A percentile compares a stretch with the other conserved stretches of the same genome.
phyloP scores from a whole-genome alignment of 1,140 invertebrate genomes.

The Drosophila ohnishii region DNA sequence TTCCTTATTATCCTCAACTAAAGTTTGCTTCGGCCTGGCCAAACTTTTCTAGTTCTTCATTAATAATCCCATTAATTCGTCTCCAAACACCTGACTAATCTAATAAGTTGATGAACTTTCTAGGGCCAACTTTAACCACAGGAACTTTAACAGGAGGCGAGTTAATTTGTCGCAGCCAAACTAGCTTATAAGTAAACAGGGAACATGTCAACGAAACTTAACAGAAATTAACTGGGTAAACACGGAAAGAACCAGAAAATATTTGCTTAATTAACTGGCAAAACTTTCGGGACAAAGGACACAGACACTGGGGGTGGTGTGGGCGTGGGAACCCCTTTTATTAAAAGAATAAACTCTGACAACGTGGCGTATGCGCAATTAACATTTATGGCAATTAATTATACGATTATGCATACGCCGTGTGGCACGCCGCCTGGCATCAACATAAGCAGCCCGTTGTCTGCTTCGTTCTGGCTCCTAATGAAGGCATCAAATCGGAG shows the following conservation, averaged over 20 bases:
- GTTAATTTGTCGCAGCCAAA: conserved; percentile 39
- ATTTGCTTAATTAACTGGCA: conserved; percentile 81
- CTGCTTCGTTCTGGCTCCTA: conserved; percentile 18
- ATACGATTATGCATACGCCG: conserved; percentile 64
- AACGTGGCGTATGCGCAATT: conserved; percentile 78
- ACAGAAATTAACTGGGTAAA: conserved; percentile 71
- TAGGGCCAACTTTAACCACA: conserved; percentile 19
- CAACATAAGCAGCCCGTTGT: conserved; percentile 16
- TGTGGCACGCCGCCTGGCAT: conserved; percentile 43
- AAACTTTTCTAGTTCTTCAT: neutral
- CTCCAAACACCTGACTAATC: conserved; percentile 42
- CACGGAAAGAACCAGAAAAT: conserved; percentile 63
- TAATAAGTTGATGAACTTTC: conserved; percentile 30
- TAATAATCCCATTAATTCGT: conserved; percentile 23
- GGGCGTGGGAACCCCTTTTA: conserved; percentile 32
- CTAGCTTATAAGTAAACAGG: conserved; percentile 50
- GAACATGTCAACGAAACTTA: conserved; percentile 59
- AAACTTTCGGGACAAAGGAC: conserved; percentile 63
- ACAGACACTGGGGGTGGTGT: conserved; percentile 4
- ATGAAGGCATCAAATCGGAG: conserved; percentile 49
- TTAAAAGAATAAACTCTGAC: conserved; percentile 51
- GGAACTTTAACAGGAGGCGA: conserved; percentile 32
- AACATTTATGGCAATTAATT: conserved; percentile 80
- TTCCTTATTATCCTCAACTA: neutral
- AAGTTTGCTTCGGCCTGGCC: neutral